phyloP scores from a whole-genome alignment of 1,140 invertebrate species.

The Wiebesia pumilae region DNA sequence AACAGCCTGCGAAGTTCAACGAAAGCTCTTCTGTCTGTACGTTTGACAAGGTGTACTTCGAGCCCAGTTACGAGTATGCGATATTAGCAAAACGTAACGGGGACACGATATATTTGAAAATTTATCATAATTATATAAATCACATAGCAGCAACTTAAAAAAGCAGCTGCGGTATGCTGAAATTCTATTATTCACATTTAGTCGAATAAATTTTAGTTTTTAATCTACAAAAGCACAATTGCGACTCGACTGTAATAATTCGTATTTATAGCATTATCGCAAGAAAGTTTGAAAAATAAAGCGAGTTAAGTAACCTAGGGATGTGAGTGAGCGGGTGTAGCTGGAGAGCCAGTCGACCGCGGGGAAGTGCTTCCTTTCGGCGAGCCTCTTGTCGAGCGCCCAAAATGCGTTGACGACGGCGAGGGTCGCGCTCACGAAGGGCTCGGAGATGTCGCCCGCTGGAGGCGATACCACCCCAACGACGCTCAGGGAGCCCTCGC shows the following conservation, averaged over 20 bases:
- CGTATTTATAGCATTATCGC: too few relatives aligned
- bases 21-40: background rate
- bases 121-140: too few relatives aligned
- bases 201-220: too few relatives aligned
- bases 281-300: background rate
- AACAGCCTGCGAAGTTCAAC: conserved; percentile 76
- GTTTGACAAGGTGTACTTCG: too few relatives aligned
- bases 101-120: too few relatives aligned
- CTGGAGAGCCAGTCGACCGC: conserved; percentile 86
- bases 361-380: conserved; percentile 85
- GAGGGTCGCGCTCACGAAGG: conserved; percentile 84
- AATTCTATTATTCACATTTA: too few relatives aligned
- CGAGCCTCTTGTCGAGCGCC: conserved; percentile 85
- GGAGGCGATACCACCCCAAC: conserved; percentile 87
- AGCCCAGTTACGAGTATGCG: too few relatives aligned
- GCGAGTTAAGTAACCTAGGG: background rate
- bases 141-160: too few relatives aligned
- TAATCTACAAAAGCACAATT: too few relatives aligned
- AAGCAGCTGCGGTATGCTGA: too few relatives aligned
- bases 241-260: too few relatives aligned
- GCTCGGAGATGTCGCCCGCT: conserved; percentile 86
- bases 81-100: too few relatives aligned
- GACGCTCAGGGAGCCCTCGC: conserved; percentile 84
- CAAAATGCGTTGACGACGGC: conserved; percentile 86
- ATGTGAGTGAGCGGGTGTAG: conserved; percentile 66